Conservation (phyloP, 1,140 invertebrate species). For the Hyposmocoma kahamanoa region DNA sequence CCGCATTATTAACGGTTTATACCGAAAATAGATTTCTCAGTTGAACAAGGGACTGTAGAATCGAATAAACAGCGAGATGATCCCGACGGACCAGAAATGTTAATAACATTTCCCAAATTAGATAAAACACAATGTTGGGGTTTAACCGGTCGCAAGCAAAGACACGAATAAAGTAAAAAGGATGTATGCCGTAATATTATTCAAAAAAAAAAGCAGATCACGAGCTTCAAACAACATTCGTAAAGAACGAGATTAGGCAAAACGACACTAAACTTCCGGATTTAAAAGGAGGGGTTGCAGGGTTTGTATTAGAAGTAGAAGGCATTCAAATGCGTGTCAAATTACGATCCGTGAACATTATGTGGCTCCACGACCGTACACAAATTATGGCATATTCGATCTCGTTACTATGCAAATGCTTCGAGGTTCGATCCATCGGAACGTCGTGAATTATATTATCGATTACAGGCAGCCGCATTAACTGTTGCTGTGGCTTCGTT, state of each 20-base stretch:
- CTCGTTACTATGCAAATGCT: slow-evolving; percentile 19
- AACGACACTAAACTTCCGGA: neutral
- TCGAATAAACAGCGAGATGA: too few relatives aligned
- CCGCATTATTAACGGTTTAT: too few relatives aligned
- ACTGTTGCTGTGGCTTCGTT: neutral
- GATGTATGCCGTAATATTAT: neutral
- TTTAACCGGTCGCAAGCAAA: neutral
- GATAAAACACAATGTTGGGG: neutral
- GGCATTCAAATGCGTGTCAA: neutral
- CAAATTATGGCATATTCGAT: slow-evolving; percentile 18
- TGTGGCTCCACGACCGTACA: slow-evolving; percentile 11
- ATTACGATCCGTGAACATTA: slow-evolving; percentile 2
- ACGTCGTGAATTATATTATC: slow-evolving; percentile 16
- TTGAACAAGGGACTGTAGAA: too few relatives aligned
- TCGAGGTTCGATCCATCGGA: slow-evolving; percentile 5
- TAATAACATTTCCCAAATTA: neutral
- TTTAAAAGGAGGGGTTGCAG: neutral
- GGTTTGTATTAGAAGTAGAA: too few relatives aligned
- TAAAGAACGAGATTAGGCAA: neutral
- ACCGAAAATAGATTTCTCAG: too few relatives aligned
- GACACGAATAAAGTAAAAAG: neutral
- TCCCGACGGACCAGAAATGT: too few relatives aligned
- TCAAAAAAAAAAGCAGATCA: neutral
- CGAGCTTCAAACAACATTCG: neutral
- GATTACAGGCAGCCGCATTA: neutral